Evolutionary conservation across 1,140 invertebrate species (phyloP).

Genomic region (Notospermus geniculatus): DNA sequence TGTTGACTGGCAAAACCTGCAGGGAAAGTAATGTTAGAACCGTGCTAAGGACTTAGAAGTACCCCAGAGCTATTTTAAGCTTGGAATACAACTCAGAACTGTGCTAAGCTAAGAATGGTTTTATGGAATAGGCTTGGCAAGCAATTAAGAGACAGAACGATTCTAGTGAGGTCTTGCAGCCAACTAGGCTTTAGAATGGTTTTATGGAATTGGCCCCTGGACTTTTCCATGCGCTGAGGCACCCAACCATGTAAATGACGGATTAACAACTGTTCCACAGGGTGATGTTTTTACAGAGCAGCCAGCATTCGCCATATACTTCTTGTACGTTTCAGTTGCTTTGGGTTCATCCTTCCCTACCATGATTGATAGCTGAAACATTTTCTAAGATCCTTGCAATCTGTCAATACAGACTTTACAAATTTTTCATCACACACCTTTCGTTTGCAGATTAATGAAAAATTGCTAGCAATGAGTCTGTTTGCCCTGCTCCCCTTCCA

Average conservation of each 20-base stretch:
- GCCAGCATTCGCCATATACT: constrained; percentile 2
- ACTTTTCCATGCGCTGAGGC: background rate
- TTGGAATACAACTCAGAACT: too few species aligned
- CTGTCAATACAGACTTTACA: background rate
- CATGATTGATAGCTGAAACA: background rate
- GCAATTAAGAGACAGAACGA: too few species aligned
- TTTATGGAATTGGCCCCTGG: too few species aligned
- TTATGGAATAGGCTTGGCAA: too few species aligned
- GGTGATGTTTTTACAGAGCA: background rate
- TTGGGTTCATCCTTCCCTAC: background rate
- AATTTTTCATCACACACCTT: background rate
- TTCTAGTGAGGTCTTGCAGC: too few species aligned
- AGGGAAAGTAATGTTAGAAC: too few species aligned
- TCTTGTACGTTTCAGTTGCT: background rate
- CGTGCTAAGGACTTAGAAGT: too few species aligned
- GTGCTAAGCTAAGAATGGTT: too few species aligned
- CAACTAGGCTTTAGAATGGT: too few species aligned
- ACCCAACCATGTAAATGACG: background rate
- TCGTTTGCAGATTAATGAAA: background rate
- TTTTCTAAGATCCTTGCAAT: background rate
- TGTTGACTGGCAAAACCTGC: too few species aligned
- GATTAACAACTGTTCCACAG: background rate
- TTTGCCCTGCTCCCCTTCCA: too few species aligned
- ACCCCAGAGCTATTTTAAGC: too few species aligned
- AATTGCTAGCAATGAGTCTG: constrained; percentile 4